phyloP scores from a whole-genome alignment of 2,797 vertebrate species.

The Taeniopygia guttata region DNA sequence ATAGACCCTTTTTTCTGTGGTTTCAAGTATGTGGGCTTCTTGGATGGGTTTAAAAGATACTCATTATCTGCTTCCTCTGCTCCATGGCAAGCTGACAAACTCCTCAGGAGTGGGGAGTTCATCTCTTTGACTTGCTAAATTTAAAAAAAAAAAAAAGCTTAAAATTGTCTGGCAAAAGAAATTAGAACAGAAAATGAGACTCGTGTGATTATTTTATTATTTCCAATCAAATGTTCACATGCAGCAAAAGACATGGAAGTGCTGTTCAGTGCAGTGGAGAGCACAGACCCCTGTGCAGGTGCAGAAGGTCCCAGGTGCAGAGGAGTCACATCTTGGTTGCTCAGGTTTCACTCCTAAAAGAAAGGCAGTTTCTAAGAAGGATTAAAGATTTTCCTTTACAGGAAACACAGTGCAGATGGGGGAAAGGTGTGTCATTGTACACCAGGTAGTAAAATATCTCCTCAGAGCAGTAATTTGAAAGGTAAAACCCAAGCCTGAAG shows the following conservation, averaged over 20 bases:
- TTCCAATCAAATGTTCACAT: background rate
- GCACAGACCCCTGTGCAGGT: background rate
- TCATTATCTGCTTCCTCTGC: background rate
- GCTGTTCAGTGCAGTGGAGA: background rate
- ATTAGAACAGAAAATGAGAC: background rate
- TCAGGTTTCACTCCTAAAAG: background rate
- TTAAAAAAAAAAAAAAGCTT: background rate
- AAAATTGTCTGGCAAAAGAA: background rate
- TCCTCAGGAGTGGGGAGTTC: background rate
- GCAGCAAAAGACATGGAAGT: background rate
- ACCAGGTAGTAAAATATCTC: background rate
- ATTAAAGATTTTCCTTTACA: background rate
- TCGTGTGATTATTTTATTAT: background rate
- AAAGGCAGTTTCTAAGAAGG: background rate
- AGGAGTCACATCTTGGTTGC: background rate
- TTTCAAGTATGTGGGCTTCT: background rate
- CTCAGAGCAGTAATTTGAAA: background rate
- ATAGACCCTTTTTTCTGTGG: background rate
- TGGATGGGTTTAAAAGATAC: background rate
- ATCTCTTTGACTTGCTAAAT: background rate
- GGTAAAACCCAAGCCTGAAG: background rate
- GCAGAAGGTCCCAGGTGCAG: background rate
- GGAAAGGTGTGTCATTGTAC: background rate
- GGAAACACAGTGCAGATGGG: background rate
- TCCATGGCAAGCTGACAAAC: background rate